phyloP scores from a whole-genome alignment of 2,113 vertebrate species.

The Cryptomyrus ogoouensis region DNA sequence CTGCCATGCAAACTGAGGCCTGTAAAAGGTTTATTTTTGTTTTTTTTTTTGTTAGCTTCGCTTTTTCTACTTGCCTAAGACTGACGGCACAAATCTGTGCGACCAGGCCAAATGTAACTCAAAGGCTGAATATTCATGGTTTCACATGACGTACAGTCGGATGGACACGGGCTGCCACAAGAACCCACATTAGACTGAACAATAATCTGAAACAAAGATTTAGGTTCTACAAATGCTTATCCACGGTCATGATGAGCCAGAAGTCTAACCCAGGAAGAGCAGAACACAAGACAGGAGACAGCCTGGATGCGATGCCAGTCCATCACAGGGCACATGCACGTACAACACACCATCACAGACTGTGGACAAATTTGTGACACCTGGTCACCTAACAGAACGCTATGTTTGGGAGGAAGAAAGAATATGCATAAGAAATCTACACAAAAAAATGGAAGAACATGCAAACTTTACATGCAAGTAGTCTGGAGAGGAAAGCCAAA shows the following conservation, averaged over 20 bases:
- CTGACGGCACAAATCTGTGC: not conserved
- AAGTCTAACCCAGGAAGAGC: not conserved
- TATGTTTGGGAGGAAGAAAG: not conserved
- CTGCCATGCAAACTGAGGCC: not conserved
- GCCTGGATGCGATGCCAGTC: not conserved
- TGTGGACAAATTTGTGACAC: not conserved
- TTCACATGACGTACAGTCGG: not conserved
- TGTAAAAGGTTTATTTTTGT: not conserved
- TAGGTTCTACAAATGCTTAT: not conserved
- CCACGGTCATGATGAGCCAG: not conserved
- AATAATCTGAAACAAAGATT: not conserved
- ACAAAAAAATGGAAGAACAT: not conserved
- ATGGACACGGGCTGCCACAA: not conserved
- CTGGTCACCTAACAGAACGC: not conserved
- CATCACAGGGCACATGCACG: not conserved
- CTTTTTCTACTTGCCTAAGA: not conserved
- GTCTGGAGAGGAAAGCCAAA: not conserved
- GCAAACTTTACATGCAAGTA: not conserved
- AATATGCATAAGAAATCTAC: not conserved
- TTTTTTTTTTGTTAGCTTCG: not conserved
- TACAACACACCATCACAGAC: not conserved
- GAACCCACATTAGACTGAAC: not conserved
- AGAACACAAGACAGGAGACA: not conserved
- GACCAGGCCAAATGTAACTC: not conserved
- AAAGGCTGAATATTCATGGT: not conserved